Conservation (phyloP, 1,140 invertebrate species). For the Panulirus ornatus region DNA sequence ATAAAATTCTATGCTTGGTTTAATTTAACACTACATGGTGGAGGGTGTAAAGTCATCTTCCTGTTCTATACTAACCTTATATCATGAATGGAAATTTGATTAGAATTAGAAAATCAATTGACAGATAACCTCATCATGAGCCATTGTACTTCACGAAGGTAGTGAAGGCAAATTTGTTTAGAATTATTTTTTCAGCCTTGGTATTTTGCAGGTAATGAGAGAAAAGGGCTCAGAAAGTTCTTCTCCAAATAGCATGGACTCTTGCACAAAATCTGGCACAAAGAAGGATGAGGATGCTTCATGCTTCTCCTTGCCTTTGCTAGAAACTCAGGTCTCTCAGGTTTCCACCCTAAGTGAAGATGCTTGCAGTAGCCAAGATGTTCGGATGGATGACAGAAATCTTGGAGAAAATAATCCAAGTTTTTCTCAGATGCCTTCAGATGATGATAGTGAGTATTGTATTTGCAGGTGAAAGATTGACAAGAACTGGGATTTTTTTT, state of each 20-base stretch:
- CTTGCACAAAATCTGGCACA: background rate
- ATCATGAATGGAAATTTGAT: too few relatives aligned
- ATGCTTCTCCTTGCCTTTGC: background rate
- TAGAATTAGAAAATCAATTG: too few relatives aligned
- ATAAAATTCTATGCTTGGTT: too few relatives aligned
- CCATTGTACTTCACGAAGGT: too few relatives aligned
- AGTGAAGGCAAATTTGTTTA: too few relatives aligned
- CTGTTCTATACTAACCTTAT: too few relatives aligned
- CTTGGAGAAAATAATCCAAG: conserved; percentile 59
- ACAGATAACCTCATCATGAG: too few relatives aligned
- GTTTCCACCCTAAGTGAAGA: conserved; percentile 37
- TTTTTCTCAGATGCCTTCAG: conserved; percentile 40
- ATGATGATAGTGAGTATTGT: conserved; percentile 65
- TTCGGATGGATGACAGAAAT: conserved; percentile 39
- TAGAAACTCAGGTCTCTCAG: conserved; percentile 14
- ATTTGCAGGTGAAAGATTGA: background rate
- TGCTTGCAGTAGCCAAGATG: background rate
- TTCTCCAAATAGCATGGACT: conserved; percentile 40
- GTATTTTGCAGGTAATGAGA: conserved; percentile 77
- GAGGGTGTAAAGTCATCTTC: too few relatives aligned
- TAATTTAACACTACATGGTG: too few relatives aligned
- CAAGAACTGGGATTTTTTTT: too few relatives aligned
- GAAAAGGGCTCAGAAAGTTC: conserved; percentile 78
- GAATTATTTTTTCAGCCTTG: too few relatives aligned
- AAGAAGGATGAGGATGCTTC: conserved; percentile 32